These are phyloP conservation scores for Potorous gilbertii DNA, from an alignment of 2,797 vertebrate species.

Conservation along the genomic window DNA sequence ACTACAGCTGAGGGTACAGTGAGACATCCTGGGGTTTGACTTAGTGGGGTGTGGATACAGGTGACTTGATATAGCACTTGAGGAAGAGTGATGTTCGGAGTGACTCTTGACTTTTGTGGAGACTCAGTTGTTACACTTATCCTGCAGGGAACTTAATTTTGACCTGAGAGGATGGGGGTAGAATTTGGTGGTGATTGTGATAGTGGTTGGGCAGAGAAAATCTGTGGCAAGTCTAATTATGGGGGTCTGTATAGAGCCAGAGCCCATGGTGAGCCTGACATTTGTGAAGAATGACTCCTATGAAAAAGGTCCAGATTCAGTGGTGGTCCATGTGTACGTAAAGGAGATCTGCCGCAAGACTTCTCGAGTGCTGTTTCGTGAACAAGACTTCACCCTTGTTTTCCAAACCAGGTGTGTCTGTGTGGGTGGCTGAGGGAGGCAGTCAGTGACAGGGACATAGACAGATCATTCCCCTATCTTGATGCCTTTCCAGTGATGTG, in stretches of 20 bases:
- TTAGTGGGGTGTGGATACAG: neutral
- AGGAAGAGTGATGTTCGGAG: neutral
- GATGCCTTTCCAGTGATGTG: conserved; percentile 87
- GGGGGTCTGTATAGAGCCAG: conserved; percentile 83
- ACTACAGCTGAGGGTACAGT: conserved; percentile 89
- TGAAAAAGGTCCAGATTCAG: conserved; percentile 97
- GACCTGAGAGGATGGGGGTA: neutral
- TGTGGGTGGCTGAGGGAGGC: conserved; percentile 5
- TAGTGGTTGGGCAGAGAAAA: neutral
- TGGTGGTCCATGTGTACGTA: conserved; percentile 97
- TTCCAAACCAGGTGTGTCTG: conserved; percentile 97
- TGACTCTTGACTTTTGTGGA: neutral
- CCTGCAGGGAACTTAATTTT: neutral
- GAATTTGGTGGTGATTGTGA: neutral
- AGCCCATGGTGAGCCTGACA: conserved; percentile 93
- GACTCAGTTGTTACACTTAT: neutral
- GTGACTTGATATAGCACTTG: neutral
- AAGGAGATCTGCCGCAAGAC: conserved; percentile 93
- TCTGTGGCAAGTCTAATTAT: neutral
- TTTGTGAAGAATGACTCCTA: conserved; percentile 96
- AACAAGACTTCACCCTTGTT: conserved; percentile 97
- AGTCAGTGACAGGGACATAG: neutral
- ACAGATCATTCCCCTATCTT: neutral
- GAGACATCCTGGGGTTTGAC: conserved; percentile 12
- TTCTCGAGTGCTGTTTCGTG: conserved; percentile 95